Evolutionary conservation across 2,888 invertebrate genomes (phyloP), one percentile per base, ranked within the genome.

Genomic region (Diarsia mendica): DNA sequence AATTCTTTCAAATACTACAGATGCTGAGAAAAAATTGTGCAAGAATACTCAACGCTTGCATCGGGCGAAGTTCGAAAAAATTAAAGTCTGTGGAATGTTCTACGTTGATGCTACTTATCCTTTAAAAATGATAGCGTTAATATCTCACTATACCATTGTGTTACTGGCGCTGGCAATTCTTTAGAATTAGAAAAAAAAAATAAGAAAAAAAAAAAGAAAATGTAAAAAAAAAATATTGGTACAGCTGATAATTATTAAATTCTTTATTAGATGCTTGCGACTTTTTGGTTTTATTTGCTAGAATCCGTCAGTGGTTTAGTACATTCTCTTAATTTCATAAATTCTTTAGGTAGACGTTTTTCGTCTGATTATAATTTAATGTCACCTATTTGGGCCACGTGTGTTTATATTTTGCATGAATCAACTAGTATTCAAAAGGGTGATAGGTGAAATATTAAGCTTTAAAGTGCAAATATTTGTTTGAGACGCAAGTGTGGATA

Each of bases 11-110:
- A 51, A 33, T 48, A 46, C 68, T 51, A 18, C 60, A 75, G 60
- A 73, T 51, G 58, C 49, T 0, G 65, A 74, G 33, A 75, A n/a
- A 20, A 74, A 33, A 18, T 8, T 75, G n/a, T 48, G 46, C 33
- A 75, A 74, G 15, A 75, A 74, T 33, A 33, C 74, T 18, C 20
- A 66, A 60, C 75, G 74, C 4, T 28, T 75, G 15, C 75, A 75
- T 65, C 55, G 58, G 15, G 60, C 60, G 3, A 10, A 13, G 9
- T 76, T 53, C 23, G 15, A 60, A 4, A 66, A 66, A 15, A 60
- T 75, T 13, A 66, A 58, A n/a, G 11, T 51, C 3, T 75, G 65
- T 20, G 20, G 75, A 46, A 46, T 76, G 75, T 67, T 67, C 61
- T 66, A 61, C 66, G 3, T 76, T 5, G 75, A 74, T 28, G 75